These are phyloP conservation scores for Lysandra coridon DNA, from an alignment of 2,888 invertebrate genomes.

Conservation along the genomic window DNA sequence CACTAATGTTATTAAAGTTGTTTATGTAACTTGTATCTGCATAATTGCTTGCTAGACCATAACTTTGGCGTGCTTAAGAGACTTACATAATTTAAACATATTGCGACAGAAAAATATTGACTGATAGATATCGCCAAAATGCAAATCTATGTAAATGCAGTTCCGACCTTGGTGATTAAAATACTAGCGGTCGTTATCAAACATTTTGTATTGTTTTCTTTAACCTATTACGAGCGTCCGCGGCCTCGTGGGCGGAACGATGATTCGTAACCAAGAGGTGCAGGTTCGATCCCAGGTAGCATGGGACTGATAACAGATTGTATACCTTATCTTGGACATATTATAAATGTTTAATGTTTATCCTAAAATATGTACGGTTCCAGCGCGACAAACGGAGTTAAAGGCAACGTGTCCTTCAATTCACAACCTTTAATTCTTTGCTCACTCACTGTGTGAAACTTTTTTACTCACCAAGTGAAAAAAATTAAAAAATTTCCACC, in stretches of 20 bases:
- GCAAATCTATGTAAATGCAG: not conserved
- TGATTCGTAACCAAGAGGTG: not conserved
- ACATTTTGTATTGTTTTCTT: not conserved
- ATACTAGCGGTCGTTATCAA: not conserved
- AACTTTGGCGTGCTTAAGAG: not conserved
- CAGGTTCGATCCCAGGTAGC: not conserved
- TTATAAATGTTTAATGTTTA: no score
- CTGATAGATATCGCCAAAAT: constrained; percentile 5
- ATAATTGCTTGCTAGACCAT: not conserved
- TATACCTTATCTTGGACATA: no score
- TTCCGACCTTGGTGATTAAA: not conserved
- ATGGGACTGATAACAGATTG: no score
- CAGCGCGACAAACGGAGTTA: no score
- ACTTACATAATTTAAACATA: not conserved
- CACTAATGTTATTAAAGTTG: not conserved
- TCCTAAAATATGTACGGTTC: no score
- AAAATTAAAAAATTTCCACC: not conserved
- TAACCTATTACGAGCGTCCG: not conserved
- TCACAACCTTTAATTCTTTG: not conserved
- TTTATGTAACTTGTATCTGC: constrained; percentile 15
- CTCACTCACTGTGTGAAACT: not conserved
- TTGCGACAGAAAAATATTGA: not conserved
- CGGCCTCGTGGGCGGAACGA: not conserved
- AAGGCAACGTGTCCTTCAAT: no score
- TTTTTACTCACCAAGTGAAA: not conserved